Base-by-base conservation (phyloP, 2,113 vertebrate species). In the Meleagris gallopavo region DNA sequence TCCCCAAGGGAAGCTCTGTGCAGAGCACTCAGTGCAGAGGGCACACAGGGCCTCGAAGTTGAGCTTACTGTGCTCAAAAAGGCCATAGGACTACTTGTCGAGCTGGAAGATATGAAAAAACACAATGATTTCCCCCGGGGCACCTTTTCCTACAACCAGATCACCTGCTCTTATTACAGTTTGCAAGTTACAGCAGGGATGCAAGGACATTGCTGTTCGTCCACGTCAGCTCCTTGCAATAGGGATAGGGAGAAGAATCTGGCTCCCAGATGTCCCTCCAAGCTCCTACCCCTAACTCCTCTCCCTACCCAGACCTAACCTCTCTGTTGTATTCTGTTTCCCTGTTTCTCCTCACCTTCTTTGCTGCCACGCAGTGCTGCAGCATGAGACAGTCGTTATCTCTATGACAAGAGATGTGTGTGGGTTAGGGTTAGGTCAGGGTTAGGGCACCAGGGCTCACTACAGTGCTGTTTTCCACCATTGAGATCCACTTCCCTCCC, bases 211-310 rank as follows among this genome's bases (percentile, higher is more conserved):
- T 79, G 58, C 84, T 1, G 0, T 82, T 61, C 84, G 61, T 48
- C 62, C 48, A 72, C 84, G 77, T 10, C 77, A 82, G 57, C 69
- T 64, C 69, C 41, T 83, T 60, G 84, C 71, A 83, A 29, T 10
- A 34, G 25, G 45, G 82, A 94, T 45, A 40, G 41, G 66, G 38
- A 83, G 71, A 75, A 78, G 73, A 84, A 85, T 91, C 87, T 95
- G 93, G 89, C 41, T 95, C 29, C 70, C 95, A 96, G 81, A 94
- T 93, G 89, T 90, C 62, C 83, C 73, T 90, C 14, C 19, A 13
- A 92, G n/a, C 54, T 90, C 43, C 62, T 89, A 77, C 40, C 75
- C 32, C 54, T 82, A 94, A 94, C 90, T 96, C 83, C 45, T 90
- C 54, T 62, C 46, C 46, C 45, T 69, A 13, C 9, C 21, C 71